A percentile compares a stretch with the other conserved stretches of the same genome.
Evolutionary conservation across 2,888 invertebrate species (phyloP).

Genomic region (Elegia similella): DNA sequence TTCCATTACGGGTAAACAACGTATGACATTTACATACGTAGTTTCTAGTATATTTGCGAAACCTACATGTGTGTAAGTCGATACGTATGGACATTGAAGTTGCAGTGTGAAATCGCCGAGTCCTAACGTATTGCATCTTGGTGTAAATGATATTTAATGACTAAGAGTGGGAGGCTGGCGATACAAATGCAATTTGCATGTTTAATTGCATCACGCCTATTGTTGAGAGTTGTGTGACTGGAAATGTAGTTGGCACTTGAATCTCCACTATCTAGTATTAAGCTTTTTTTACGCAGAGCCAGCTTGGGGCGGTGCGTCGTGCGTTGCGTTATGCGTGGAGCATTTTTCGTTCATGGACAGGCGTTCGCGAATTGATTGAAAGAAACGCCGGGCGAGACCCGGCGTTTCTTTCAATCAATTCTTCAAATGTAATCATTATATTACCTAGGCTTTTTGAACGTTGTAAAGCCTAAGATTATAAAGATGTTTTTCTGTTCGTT

Average conservation of each 20-base stretch:
- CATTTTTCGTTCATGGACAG: too few relatives aligned
- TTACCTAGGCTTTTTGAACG: too few relatives aligned
- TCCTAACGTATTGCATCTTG: slow-evolving; percentile 39
- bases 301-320: too few relatives aligned
- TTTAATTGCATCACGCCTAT: slow-evolving; percentile 15
- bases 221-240: not conserved
- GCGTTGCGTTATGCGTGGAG: too few relatives aligned
- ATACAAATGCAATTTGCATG: slow-evolving; percentile 16
- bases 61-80: slow-evolving; percentile 30
- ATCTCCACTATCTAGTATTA: too few relatives aligned
- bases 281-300: too few relatives aligned
- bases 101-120: slow-evolving; percentile 48
- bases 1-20: slow-evolving; percentile 44
- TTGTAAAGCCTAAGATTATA: too few relatives aligned
- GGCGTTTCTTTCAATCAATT: too few relatives aligned
- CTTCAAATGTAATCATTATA: too few relatives aligned
- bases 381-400: too few relatives aligned
- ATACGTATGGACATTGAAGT: slow-evolving; percentile 26
- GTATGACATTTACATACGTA: slow-evolving; percentile 58
- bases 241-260: not conserved
- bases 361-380: too few relatives aligned
- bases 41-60: slow-evolving; percentile 52
- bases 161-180: slow-evolving; percentile 8
- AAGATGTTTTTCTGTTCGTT: too few relatives aligned
- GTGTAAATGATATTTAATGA: slow-evolving; percentile 37